Evolutionary conservation across 2,113 vertebrate genomes (phyloP), one percentile per base, ranked within the genome.

Genomic region (Chaetura pelagica): DNA sequence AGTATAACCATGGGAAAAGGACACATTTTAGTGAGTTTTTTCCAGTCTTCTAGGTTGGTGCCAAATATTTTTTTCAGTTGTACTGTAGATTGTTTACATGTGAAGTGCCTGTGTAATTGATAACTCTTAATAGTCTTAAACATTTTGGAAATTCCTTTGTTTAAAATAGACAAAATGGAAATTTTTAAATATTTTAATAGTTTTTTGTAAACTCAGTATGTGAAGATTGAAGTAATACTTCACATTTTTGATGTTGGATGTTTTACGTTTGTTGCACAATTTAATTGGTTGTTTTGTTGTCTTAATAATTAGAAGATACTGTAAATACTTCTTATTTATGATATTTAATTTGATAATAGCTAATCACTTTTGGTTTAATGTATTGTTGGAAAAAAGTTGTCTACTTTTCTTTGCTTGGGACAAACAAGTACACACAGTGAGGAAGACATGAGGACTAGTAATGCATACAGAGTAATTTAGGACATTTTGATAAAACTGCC

Each of bases 81-180:
- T 98, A 98, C 96, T 98, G 97, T 98, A 98, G 98, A 98, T 98
- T 98, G 98, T 98, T 98, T 98, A 98, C 98, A 98, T 98, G 98
- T 98, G 98, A 98, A 98, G 98, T 98, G 98, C 98, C 98, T 98
- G 98, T 98, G 98, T 97, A 97, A 98, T 93, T 98, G 97, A 98
- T 97, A 94, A 98, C 92, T 98, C 94, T 97, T 97, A 97, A 93
- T 97, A 97, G 98, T 98, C 97, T 97, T 98, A 97, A 97, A 87
- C 93, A 97, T 97, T 97, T 98, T 98, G 97, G 95, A 89, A 95
- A 93, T 97, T 98, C 95, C 94, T 98, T 97, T 97, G 94, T 97
- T 96, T 97, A 95, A 97, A 94, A 97, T 97, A 97, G 97, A 97
- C 87, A 87, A 94, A 94, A 95, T 94, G 87, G 84, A 95, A 97